Evolutionary conservation across 1,140 invertebrate genomes (phyloP), one percentile per base, ranked within the genome.

Genomic region (Cherax destructor): DNA sequence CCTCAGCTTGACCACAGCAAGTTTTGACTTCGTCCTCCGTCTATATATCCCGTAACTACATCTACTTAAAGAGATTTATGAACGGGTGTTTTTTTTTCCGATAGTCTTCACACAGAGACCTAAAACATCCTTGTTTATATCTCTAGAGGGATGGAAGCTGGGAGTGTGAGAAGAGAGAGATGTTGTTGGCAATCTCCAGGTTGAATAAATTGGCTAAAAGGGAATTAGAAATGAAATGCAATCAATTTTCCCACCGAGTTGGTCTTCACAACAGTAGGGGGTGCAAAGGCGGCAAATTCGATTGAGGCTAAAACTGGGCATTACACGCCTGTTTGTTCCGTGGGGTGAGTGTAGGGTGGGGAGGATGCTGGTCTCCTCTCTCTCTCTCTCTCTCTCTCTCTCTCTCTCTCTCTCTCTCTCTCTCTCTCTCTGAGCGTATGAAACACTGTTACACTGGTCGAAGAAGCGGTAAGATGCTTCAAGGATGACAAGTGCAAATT

Each of bases 191-290:
- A 56, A 18, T 65, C 61, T 65, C 61, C 10, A 52, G 30, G 52
- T 41, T 83, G 80, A 61, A 83, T 83, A 59, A 83, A 83, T 61
- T 61, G 16, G n/a, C 11, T 24, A 41, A 56, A 59, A 61, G 41
- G 56, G 21, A 83, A 83, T 52, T 61, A 52, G 11, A 52, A 83
- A 61, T 65, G 80, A 83, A 83, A 83, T 41, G 59, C 80, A 83
- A 83, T 83, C 80, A 83, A 83, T 83, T 83, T 83, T 83, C 80
- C 59, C 80, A 65, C n/a, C 59, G 80, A 61, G 18, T 83, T 59
- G 21, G 52, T 61, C 30, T 65, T 83, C 80, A 83, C 80, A 83
- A 83, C 30, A 49, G 52, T 13, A 41, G 59, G 52, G 52, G 52
- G 80, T 30, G 80, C 52, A 21, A 83, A 24, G 59, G 52, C 80